Conservation (phyloP, 2,113 vertebrate species). For the Caretta caretta region DNA sequence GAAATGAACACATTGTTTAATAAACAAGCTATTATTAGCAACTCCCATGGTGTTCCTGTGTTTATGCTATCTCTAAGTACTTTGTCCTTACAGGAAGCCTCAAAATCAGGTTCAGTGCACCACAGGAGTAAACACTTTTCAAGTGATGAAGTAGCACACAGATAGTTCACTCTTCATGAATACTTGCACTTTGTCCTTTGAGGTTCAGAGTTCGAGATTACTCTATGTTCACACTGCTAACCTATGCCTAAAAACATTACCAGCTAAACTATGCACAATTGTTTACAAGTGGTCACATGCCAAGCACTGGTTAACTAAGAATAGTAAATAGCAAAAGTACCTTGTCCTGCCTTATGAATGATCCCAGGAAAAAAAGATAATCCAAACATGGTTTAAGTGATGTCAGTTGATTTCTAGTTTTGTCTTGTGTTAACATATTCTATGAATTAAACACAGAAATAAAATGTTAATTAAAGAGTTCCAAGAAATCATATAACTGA, state of each 20-base stretch:
- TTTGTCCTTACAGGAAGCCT: background rate
- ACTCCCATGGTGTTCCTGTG: background rate
- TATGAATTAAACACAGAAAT: background rate
- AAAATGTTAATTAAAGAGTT: background rate
- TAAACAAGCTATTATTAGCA: background rate
- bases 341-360: background rate
- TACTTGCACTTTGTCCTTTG: background rate
- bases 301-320: background rate
- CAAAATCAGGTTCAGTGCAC: background rate
- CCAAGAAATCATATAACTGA: background rate
- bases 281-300: accelerated
- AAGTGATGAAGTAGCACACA: background rate
- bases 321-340: background rate
- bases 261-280: background rate
- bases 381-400: background rate
- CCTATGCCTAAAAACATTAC: background rate
- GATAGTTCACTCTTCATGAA: accelerated
- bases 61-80: background rate
- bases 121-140: background rate
- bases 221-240: background rate
- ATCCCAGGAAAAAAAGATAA: background rate
- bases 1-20: background rate
- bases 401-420: background rate
- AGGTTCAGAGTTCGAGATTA: background rate
- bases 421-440: background rate